A percentile compares a stretch with the other conserved stretches of the same genome.
These are phyloP conservation scores for Cryptoprocta ferox DNA, from an alignment of 2,797 vertebrate genomes.

Conservation along the genomic window DNA sequence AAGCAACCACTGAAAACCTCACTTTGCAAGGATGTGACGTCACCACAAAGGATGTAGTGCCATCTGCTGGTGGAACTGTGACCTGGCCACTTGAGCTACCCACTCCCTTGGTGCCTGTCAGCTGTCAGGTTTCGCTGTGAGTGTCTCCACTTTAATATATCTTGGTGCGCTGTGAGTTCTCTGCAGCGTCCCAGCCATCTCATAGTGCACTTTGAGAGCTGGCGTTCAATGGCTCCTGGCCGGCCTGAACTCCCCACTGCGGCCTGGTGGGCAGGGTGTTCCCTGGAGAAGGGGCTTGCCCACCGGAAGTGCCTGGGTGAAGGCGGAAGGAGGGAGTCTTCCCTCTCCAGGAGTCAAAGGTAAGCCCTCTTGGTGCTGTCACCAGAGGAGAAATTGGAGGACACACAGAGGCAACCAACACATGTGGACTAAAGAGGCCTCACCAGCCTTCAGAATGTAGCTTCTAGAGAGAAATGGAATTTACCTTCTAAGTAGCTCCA, in stretches of 20 bases:
- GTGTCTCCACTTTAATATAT: neutral
- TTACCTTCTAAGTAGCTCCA: neutral
- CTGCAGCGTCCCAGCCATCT: neutral
- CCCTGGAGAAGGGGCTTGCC: neutral
- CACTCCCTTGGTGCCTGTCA: neutral
- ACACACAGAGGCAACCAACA: neutral
- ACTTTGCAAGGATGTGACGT: neutral
- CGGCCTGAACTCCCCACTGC: neutral
- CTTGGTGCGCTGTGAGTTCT: neutral
- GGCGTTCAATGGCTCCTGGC: neutral
- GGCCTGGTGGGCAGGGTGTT: neutral
- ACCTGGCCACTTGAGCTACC: neutral
- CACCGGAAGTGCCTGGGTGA: neutral
- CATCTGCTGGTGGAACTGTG: slow-evolving; percentile 9
- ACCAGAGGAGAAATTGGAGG: neutral
- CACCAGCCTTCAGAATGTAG: neutral
- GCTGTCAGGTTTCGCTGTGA: too few relatives aligned
- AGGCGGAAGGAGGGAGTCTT: rapidly evolving
- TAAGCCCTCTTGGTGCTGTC: neutral
- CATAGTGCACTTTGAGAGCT: rapidly evolving
- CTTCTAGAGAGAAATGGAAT: neutral
- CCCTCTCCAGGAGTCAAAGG: neutral
- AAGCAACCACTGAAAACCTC: neutral
- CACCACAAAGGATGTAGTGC: neutral
- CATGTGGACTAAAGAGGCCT: neutral